phyloP scores from a whole-genome alignment of 2,797 vertebrate species.

The Tapirus indicus region DNA sequence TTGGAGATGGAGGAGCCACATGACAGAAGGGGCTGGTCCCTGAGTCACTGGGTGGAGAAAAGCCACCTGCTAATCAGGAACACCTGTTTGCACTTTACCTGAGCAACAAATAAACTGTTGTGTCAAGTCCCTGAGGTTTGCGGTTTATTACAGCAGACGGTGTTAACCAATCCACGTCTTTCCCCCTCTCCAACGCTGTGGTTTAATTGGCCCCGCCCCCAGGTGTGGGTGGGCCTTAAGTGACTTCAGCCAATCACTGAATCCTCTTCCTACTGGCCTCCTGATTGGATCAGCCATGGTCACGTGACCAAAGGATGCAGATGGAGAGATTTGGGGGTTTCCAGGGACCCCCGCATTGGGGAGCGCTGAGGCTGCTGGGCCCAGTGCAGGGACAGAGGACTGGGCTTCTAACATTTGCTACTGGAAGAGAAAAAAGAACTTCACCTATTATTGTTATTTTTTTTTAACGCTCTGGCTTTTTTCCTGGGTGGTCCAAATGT shows the following conservation, averaged over 20 bases:
- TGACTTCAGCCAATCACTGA: background rate
- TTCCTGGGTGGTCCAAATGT: background rate
- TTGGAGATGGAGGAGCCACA: background rate
- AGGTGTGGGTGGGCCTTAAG: background rate
- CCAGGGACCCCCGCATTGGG: fast-evolving
- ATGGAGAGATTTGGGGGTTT: fast-evolving
- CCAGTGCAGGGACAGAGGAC: background rate
- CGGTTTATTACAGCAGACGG: background rate
- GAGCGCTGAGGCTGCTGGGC: background rate
- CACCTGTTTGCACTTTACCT: background rate
- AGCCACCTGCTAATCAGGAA: background rate
- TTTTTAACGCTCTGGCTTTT: background rate
- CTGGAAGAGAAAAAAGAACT: background rate
- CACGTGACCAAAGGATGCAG: background rate
- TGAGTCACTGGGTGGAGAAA: background rate
- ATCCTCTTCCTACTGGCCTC: background rate
- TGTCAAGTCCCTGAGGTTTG: background rate
- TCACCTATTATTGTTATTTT: background rate
- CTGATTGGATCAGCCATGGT: background rate
- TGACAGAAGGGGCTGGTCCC: background rate
- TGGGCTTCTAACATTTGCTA: background rate
- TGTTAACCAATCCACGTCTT: background rate
- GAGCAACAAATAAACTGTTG: background rate
- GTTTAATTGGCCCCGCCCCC: background rate
- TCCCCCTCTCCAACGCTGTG: background rate